A percentile compares a stretch with the other conserved stretches of the same genome.
Conservation (phyloP, 2,113 vertebrate genomes). For the Melanerpes formicivorus region DNA sequence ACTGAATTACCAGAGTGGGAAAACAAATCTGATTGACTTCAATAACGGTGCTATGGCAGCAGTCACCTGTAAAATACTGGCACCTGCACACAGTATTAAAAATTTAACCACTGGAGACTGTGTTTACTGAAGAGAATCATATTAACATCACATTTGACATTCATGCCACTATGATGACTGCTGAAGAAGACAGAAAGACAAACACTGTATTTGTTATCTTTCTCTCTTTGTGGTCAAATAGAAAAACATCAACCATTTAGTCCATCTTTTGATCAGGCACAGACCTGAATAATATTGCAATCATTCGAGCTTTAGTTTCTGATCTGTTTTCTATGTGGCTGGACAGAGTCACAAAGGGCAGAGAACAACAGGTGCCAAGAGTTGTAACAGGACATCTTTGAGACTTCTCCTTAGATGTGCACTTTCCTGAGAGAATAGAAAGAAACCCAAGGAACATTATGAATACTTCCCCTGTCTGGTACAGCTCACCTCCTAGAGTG, state of each 20-base stretch:
- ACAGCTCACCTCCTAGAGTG: too few relatives aligned
- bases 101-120: not conserved
- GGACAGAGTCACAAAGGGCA: not conserved
- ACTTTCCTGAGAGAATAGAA: not conserved
- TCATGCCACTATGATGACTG: not conserved
- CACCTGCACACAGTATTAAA: conserved; percentile 6
- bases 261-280: not conserved
- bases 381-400: not conserved
- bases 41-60: not conserved
- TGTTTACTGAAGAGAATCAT: not conserved
- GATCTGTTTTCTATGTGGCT: not conserved
- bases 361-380: not conserved
- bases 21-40: conserved; percentile 12
- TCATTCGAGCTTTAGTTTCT: not conserved
- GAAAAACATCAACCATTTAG: not conserved
- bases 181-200: not conserved
- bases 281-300: not conserved
- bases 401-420: not conserved
- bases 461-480: too few relatives aligned
- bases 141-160: conserved; percentile 20
- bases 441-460: too few relatives aligned
- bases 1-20: not conserved
- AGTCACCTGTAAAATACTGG: conserved; percentile 40
- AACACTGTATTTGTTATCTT: not conserved
- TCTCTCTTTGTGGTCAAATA: not conserved